Conservation (phyloP, 2,888 invertebrate genomes). For the Drosophila nr. medialis region DNA sequence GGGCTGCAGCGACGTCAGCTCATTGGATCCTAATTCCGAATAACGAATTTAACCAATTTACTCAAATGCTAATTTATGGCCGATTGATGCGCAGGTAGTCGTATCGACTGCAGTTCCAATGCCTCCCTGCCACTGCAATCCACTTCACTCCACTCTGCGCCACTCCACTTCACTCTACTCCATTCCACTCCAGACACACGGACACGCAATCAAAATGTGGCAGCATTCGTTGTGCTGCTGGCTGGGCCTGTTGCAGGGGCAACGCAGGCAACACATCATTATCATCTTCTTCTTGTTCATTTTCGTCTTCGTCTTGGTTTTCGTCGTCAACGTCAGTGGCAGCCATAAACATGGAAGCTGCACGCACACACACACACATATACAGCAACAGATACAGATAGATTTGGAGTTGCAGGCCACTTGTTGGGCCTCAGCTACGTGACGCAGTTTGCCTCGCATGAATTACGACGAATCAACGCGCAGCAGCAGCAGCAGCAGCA, state of each 20-base stretch:
- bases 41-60: conserved; percentile 84
- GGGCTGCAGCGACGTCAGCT: conserved; percentile 57
- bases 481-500: conserved; percentile 49
- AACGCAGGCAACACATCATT: conserved; percentile 64
- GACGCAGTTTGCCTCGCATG: conserved; percentile 55
- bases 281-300: conserved; percentile 51
- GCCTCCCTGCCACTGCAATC: conserved; percentile 4
- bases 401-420: conserved; percentile 45
- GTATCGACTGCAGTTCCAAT: conserved; percentile 29
- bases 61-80: conserved; percentile 84
- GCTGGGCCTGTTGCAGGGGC: conserved; percentile 34
- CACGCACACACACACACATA: conserved; percentile 36
- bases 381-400: conserved; percentile 27
- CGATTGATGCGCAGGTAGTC: conserved; percentile 83
- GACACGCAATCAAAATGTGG: conserved; percentile 75
- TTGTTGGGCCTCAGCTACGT: conserved; percentile 54
- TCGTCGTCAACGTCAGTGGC: conserved; percentile 63
- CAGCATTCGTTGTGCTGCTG: conserved; percentile 33
- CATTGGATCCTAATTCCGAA: conserved; percentile 83
- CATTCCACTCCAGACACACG: conserved; percentile 15
- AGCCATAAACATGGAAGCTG: conserved; percentile 77
- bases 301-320: conserved; percentile 34
- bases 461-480: conserved; percentile 81
- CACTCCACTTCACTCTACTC: conserved; percentile 5
- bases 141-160: conserved; percentile 8